Base-by-base conservation (phyloP, 1,140 invertebrate genomes). In the Drosophila biarmipes region DNA sequence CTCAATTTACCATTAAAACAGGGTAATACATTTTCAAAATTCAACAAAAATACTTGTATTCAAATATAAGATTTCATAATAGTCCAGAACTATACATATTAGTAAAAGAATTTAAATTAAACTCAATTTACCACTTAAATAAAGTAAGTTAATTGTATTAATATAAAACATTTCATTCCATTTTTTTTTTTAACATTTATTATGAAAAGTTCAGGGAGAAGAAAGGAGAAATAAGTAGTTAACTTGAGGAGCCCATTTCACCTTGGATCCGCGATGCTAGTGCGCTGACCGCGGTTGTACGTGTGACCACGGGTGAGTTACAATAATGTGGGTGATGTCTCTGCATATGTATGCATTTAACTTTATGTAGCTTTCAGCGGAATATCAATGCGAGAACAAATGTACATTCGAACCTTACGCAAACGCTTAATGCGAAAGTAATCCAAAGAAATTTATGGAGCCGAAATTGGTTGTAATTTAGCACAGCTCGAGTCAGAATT, bases 331-430 rank as follows among this genome's bases (percentile, higher is more conserved):
- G 63, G 58, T 64, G 63, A 63, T 67, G 63, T 38, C 61, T 67
- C 52, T 71, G 56, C 66, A 61, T 29, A 52, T 42, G 42, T 63
- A 56, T 40, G 31, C 62, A 45, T 77, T 81, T 77, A 73, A 64
- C 59, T 80, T 80, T 85, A 73, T 68, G 79, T 73, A 80, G 78
- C 73, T 86, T 85, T 80, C 73, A 85, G 78, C 73, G 61, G 63
- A 90, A 84, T 73, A 85, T 86, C 81, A 86, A 78, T 81, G 35
- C 27, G 35, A 67, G 63, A 67, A 55, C 49, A 69, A 46, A 69
- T 69, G 49, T 68, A 46, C 66, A 69, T 68, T 46, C 66, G 27
- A 68, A 68, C 46, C 45, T 68, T 68, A 69, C 66, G 63, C 40
- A 69, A 55, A 69, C 49, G 34, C 49, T 69, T 45, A 54, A 69